These are phyloP conservation scores for Macropodus opercularis DNA, from an alignment of 2,797 vertebrate genomes.

Conservation along the genomic window DNA sequence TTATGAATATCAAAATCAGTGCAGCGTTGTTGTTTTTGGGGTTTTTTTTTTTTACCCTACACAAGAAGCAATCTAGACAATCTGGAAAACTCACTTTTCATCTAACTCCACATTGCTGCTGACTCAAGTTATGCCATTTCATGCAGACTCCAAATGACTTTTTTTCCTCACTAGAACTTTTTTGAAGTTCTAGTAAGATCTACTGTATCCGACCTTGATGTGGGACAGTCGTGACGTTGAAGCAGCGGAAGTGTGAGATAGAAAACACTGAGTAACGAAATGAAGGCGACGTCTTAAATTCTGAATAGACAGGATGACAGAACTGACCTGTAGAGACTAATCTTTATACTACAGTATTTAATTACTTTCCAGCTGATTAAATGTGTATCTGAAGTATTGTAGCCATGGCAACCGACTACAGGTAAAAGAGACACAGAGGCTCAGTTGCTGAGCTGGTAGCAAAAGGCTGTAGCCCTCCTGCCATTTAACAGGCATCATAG, in stretches of 20 bases:
- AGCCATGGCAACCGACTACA: conserved; percentile 28
- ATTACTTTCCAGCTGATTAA: conserved; percentile 20
- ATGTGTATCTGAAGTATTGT: conserved; percentile 4
- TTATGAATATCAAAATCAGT: neutral
- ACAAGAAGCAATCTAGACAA: too few relatives aligned
- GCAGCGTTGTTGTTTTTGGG: too few relatives aligned
- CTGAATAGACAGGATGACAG: neutral
- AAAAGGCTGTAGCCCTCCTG: conserved; percentile 4
- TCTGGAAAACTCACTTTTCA: neutral
- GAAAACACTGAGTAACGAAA: neutral
- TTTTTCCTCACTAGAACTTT: too few relatives aligned
- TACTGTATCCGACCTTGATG: too few relatives aligned
- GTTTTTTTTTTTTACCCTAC: neutral
- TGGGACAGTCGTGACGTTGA: too few relatives aligned
- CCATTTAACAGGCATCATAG: conserved; percentile 9
- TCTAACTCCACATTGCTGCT: too few relatives aligned
- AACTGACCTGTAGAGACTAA: neutral
- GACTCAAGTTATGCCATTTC: too few relatives aligned
- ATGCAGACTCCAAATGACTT: too few relatives aligned
- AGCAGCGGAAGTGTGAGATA: too few relatives aligned
- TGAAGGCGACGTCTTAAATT: neutral
- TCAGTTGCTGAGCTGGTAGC: neutral
- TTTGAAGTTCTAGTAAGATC: too few relatives aligned
- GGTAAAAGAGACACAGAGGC: conserved; percentile 19
- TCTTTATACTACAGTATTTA: neutral